Percentiles rank a stretch among this genome's conserved stretches.
Evolutionary conservation across 1,140 invertebrate species (phyloP).

Genomic region (Argopecten irradians): DNA sequence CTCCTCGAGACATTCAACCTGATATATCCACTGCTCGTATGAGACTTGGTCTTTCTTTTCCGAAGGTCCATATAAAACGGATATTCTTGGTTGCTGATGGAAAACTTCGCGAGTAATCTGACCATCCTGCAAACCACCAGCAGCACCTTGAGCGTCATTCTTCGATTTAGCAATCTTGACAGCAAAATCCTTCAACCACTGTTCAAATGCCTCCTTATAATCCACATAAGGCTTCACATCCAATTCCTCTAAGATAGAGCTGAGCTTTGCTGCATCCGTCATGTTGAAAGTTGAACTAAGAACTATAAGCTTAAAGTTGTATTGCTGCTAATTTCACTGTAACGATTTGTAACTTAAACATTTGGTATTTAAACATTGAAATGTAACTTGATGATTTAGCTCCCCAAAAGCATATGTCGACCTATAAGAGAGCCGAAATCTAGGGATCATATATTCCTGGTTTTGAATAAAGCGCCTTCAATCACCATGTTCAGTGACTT

Average conservation of each 20-base stretch:
- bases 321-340: too few relatives aligned
- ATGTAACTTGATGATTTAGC: too few relatives aligned
- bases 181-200: slow-evolving; percentile 18
- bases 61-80: not conserved
- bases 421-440: too few relatives aligned
- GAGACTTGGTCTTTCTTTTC: not conserved
- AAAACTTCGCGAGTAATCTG: not conserved
- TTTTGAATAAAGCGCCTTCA: too few relatives aligned
- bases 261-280: not conserved
- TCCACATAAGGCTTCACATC: not conserved
- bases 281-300: not conserved
- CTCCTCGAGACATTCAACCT: not conserved
- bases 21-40: slow-evolving; percentile 13
- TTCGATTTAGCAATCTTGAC: not conserved
- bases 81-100: not conserved
- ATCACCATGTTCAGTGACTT: too few relatives aligned
- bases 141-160: not conserved
- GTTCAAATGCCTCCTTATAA: not conserved
- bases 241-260: not conserved
- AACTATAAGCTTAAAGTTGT: too few relatives aligned
- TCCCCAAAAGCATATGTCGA: too few relatives aligned
- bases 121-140: not conserved
- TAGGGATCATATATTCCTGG: too few relatives aligned
- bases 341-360: too few relatives aligned
- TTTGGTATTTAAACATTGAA: too few relatives aligned